Evolutionary conservation across 2,888 invertebrate species (phyloP), one percentile per base, ranked within the genome.

Genomic region (Agonopterix arenella): DNA sequence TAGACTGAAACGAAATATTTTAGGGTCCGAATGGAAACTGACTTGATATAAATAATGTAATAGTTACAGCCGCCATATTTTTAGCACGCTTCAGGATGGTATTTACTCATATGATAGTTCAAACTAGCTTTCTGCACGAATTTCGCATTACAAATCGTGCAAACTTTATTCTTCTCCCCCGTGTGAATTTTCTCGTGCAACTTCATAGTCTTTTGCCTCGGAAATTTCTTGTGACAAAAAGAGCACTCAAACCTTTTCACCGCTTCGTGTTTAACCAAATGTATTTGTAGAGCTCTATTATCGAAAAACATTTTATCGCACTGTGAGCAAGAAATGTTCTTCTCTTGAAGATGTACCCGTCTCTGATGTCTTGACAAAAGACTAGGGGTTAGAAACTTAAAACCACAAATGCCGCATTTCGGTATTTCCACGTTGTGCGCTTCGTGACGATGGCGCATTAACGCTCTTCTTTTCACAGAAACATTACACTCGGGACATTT

Each of bases 261-360:
- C 11, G 56, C 46, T 4, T 51, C 55, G 45, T 70, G 70, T 4
- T 36, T 57, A 0, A 28, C 28, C 28, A 28, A 28, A 28, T 28
- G 28, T 28, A 28, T 7, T 28, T 28, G 28, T 28, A 28, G 28
- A 28, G 28, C 28, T 28, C 18, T 53, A 28, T 28, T 28, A 28
- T 28, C 11, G 7, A 16, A 44, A 10, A 44, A 44, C 44, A n/a
- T 44, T 28, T 28, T 16, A 5, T 44, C 44, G 28, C 44, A 44
- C 4, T 44, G 44, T 7, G 44, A 28, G 53, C 84, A 86, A 50
- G 71, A 75, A 36, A 76, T 60, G 47, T 71, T 80, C 44, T 52
- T 56, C 11, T 52, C 55, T 18, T 42, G 47, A 47, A 57, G 43
- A 16, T 53, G 53, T 9, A 53, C 53, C 3, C 36, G 37, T 16